Evolutionary conservation across 1,140 invertebrate species (phyloP), one percentile per base, ranked within the genome.

Genomic region (Pseudomyrmex pallidus): DNA sequence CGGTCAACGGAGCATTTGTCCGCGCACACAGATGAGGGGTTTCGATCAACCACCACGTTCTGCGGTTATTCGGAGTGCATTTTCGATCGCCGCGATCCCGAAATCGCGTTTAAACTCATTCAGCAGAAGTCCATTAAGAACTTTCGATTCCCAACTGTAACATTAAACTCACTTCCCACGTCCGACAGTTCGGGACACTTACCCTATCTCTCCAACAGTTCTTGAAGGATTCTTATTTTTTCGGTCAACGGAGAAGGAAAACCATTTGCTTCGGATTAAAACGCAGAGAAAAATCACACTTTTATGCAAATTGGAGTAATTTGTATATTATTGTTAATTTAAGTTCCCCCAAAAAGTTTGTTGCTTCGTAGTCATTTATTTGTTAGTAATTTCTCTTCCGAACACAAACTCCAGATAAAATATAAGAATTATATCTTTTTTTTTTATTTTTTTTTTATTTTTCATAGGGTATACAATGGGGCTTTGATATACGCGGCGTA

Each of bases 61-160:
- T 22, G 76, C 44, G 66, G 66, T 48, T 48, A 57, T 78, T 59
- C 44, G 35, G 9, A 22, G 35, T 20, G 52, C 52, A 68, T 57
- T 78, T 68, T 68, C 76, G 76, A 59, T 35, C 76, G 56, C 44
- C 66, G 35, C 35, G 20, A 70, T 15, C 44, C 66, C 76, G 15
- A 80, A 80, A 72, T 80, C 54, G 54, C 44, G 56, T 61, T 80
- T 72, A 72, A 80, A 80, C 76, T 50, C 66, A 80, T 80, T 80
- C 66, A 59, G 61, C 76, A 59, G 54, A 72, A 72, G 76, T 80
- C 76, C 76, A 80, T 80, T 80, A 80, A 59, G 54, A 80, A 80
- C 66, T 80, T 80, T 61, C 66, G 59, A 80, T 72, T 80, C 76
- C 76, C 76, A 46, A 72, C 66, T 61, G 66, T 70, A 72, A 72